Conservation (phyloP, 2,888 invertebrate genomes). For the Allygus modestus region DNA sequence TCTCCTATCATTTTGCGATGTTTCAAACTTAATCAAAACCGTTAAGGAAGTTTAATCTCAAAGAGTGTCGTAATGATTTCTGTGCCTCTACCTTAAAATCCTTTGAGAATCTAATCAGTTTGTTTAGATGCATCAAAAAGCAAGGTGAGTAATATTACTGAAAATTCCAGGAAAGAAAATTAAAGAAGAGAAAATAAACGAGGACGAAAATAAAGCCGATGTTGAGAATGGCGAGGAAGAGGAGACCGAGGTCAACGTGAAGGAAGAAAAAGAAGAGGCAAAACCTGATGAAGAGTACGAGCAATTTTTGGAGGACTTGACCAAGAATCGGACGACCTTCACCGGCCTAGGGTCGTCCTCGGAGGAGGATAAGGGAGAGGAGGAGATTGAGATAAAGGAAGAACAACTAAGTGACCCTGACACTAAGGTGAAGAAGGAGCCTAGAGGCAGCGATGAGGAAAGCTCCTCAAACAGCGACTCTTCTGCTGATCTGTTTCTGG, state of each 20-base stretch:
- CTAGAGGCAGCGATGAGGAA: not conserved
- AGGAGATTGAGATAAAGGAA: conserved; percentile 15
- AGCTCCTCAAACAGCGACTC: not conserved
- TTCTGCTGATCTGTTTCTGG: conserved; percentile 34
- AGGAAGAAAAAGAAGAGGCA: conserved; percentile 41
- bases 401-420: not conserved
- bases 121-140: too few species aligned
- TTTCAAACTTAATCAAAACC: too few species aligned
- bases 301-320: conserved; percentile 25
- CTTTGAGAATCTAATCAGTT: too few species aligned
- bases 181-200: conserved; percentile 6
- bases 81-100: too few species aligned
- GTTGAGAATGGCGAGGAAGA: not conserved
- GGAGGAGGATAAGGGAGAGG: conserved; percentile 22
- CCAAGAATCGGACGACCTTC: not conserved
- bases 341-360: conserved; percentile 35
- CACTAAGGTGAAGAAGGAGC: conserved; percentile 29
- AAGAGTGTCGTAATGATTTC: too few species aligned
- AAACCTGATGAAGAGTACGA: conserved; percentile 19
- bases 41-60: too few species aligned
- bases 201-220: not conserved
- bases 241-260: conserved; percentile 16
- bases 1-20: too few species aligned
- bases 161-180: conserved; percentile 9
- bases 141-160: not conserved